Base-by-base conservation (phyloP, 2,888 invertebrate genomes). In the Ectobius pallidus region DNA sequence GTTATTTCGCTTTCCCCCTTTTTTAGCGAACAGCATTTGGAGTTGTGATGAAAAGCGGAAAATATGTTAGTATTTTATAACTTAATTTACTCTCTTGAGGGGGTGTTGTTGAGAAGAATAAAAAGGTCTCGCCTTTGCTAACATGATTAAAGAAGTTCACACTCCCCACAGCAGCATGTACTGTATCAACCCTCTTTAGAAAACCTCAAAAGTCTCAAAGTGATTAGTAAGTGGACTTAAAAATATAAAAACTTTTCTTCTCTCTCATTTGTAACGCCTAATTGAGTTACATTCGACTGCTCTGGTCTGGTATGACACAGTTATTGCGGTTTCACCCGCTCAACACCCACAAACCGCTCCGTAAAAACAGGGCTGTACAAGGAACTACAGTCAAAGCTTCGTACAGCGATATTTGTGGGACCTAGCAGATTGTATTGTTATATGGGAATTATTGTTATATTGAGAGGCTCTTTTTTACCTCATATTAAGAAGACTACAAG, bases 41-140 rank as follows among this genome's bases (percentile, higher is more conserved):
- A 58, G 58, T 27, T 9, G 25, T 32, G 58, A 30, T 58, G 58
- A 58, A 58, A 58, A 20, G 58, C 16, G 30, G 58, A 58, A 58
- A 58, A 58, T 30, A 58, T 30, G 58, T 58, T 58, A 14, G 18
- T 30, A 30, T 58, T 30, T 58, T 58, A n/a, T 58, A 58, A 58
- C 58, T 58, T 58, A 58, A 58, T 58, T 58, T 58, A 3, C n/a
- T 3, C 25, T 25, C 58, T 46, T 30, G 58, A 25, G 58, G 30
- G 58, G 25, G 58, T 58, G 25, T 16, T 58, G 25, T 16, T n/a
- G 58, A n/a, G 58, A 58, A 30, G 30, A 58, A 58, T 30, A 52
- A 30, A 34, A 7, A 11, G n/a, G 58, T 58, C 58, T 27, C n/a
- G 58, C 25, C 58, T 30, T 30, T 25, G 2, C 1, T 58, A 58